Conservation (phyloP, 64 coral and sea anemone genomes). For the Exaiptasia diaphana region DNA sequence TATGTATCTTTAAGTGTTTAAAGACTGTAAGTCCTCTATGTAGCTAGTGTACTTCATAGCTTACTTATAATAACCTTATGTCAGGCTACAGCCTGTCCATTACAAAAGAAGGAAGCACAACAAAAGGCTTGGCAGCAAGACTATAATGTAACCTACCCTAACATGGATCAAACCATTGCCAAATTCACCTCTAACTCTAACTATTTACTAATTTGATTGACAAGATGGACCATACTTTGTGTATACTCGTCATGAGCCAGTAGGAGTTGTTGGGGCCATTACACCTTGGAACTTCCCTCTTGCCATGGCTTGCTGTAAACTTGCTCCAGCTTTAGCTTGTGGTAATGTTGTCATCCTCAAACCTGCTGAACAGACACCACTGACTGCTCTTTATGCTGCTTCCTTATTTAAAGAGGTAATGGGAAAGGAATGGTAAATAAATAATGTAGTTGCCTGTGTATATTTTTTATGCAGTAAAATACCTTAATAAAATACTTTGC, state of each 20-base stretch:
- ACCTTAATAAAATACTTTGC: too few relatives aligned
- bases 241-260: slow-evolving; percentile 75
- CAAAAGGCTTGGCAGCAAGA: too few relatives aligned
- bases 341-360: slow-evolving; percentile 65
- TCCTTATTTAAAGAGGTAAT: slow-evolving; percentile 65
- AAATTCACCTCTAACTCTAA: neutral
- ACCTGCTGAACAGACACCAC: slow-evolving; percentile 69
- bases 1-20: too few relatives aligned
- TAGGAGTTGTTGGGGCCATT: slow-evolving; percentile 71
- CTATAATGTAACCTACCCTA: too few relatives aligned
- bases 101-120: too few relatives aligned
- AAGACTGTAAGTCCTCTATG: too few relatives aligned
- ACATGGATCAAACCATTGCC: too few relatives aligned
- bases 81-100: too few relatives aligned
- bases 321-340: slow-evolving; percentile 71
- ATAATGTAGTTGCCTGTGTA: neutral
- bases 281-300: slow-evolving; percentile 78
- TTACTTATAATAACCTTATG: too few relatives aligned
- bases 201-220: too few relatives aligned
- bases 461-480: too few relatives aligned
- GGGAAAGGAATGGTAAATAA: neutral
- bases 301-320: slow-evolving; percentile 26
- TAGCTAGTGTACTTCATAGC: too few relatives aligned
- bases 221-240: slow-evolving; percentile 87
- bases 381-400: slow-evolving; percentile 60